Conservation (phyloP, 1,140 invertebrate genomes). For the Cydia splendana region DNA sequence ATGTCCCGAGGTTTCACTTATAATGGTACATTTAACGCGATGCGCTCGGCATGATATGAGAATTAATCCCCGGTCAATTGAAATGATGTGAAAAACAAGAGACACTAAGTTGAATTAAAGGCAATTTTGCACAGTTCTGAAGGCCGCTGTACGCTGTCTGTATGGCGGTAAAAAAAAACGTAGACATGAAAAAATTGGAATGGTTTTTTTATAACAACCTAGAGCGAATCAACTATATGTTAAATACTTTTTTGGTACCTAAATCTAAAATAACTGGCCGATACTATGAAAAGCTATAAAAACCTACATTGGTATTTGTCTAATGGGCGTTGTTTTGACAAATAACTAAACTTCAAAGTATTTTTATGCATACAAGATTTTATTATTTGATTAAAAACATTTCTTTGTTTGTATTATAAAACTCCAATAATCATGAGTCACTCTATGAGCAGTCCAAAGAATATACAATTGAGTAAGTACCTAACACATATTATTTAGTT, state of each 20-base stretch:
- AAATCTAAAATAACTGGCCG: not conserved
- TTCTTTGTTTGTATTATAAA: conserved; percentile 28
- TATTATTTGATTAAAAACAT: not conserved
- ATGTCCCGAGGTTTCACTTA: not conserved
- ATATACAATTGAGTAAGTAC: conserved; percentile 60
- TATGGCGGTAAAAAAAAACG: not conserved
- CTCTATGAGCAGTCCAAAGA: conserved; percentile 72
- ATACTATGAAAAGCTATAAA: not conserved
- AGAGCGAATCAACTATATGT: too few relatives aligned
- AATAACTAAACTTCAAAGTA: conserved; percentile 20
- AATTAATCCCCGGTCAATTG: not conserved
- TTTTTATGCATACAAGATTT: conserved; percentile 30
- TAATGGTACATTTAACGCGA: not conserved
- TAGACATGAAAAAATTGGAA: not conserved
- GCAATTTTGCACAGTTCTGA: conserved; percentile 7
- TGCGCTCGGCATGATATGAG: not conserved
- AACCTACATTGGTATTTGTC: not conserved
- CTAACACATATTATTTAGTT: not conserved
- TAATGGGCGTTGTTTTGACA: not conserved
- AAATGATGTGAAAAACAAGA: conserved; percentile 25
- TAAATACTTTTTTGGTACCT: too few relatives aligned
- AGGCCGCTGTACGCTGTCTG: not conserved
- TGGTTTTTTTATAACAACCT: not conserved
- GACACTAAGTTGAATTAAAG: conserved; percentile 2
- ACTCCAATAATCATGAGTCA: conserved; percentile 59